phyloP scores from a whole-genome alignment of 2,888 invertebrate genomes.

The Mesochorus sp. region DNA sequence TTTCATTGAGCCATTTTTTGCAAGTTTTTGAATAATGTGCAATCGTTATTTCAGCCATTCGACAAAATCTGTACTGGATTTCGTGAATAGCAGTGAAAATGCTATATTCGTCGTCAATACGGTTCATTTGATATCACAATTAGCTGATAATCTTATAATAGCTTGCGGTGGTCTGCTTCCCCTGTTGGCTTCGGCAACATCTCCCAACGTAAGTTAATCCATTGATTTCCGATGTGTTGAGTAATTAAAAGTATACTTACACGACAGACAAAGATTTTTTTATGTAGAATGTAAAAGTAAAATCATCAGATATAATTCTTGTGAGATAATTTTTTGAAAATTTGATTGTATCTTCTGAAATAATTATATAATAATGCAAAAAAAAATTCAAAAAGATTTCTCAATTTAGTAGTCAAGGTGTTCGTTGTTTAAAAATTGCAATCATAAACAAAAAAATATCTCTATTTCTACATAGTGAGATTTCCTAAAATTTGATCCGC shows the following conservation, averaged over 20 bases:
- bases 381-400: no score
- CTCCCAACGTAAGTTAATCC: slow-evolving; percentile 92
- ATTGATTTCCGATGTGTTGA: neutral
- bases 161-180: slow-evolving; percentile 99
- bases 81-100: slow-evolving; percentile 99
- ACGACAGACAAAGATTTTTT: neutral
- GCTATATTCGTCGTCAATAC: slow-evolving; percentile 99
- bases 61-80: slow-evolving; percentile 98
- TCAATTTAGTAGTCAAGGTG: no score
- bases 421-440: no score
- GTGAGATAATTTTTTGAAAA: no score
- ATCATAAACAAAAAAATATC: no score
- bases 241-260: neutral
- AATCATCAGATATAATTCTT: no score
- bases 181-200: slow-evolving; percentile 98
- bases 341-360: no score
- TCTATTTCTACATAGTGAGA: no score
- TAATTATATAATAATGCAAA: no score
- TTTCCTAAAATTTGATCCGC: no score
- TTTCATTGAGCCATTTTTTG: neutral
- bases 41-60: slow-evolving; percentile 89
- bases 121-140: slow-evolving; percentile 98
- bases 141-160: slow-evolving; percentile 99
- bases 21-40: neutral
- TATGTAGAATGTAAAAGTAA: neutral